Conservation (phyloP, 2,113 vertebrate genomes). For the Tinamus guttatus region DNA sequence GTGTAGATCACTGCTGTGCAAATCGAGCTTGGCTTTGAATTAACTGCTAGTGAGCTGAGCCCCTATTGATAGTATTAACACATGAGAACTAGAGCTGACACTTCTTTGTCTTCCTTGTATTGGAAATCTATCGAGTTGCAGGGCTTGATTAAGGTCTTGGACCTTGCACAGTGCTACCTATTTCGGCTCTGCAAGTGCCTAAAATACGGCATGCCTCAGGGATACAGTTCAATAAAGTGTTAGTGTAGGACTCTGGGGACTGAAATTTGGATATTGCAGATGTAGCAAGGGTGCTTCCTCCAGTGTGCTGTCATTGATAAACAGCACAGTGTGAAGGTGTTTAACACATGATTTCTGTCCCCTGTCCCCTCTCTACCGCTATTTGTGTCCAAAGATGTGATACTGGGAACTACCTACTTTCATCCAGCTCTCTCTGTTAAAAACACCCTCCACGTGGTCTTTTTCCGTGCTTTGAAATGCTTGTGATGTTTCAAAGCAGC, state of each 20-base stretch:
- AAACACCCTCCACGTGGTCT: neutral
- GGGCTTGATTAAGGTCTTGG: slow-evolving; percentile 26
- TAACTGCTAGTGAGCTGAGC: slow-evolving; percentile 64
- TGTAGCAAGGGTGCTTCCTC: neutral
- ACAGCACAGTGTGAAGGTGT: neutral
- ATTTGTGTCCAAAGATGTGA: neutral
- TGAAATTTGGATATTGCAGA: neutral
- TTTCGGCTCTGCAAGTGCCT: neutral
- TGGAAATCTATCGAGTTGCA: slow-evolving; percentile 35
- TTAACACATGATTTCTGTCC: neutral
- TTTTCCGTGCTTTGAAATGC: neutral
- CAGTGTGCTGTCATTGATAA: neutral
- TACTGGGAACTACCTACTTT: neutral
- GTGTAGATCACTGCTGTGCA: slow-evolving; percentile 59
- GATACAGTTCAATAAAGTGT: neutral
- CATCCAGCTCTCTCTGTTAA: neutral
- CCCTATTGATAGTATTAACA: slow-evolving; percentile 47
- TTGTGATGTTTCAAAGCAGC: neutral
- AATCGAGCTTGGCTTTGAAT: slow-evolving; percentile 63
- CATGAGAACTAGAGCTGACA: slow-evolving; percentile 37
- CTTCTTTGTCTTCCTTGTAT: slow-evolving; percentile 22
- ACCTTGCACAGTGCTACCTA: neutral
- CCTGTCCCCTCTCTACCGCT: neutral
- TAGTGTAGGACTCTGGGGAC: neutral
- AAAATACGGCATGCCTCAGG: neutral